Base-by-base conservation (phyloP, 2,888 invertebrate genomes). In the Torymus texanus region DNA sequence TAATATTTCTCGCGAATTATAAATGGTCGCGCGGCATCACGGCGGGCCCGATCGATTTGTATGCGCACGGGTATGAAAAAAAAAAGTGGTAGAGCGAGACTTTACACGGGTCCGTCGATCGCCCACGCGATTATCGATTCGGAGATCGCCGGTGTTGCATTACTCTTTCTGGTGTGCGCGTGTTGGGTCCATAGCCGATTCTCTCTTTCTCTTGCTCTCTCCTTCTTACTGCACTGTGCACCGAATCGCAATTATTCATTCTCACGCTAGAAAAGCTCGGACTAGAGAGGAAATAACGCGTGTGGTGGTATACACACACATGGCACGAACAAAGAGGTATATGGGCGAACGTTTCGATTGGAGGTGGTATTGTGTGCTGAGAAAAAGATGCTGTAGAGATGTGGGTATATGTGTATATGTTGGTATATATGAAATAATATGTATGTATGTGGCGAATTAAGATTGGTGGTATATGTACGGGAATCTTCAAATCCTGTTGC, bases 41-140 rank as follows among this genome's bases (percentile, higher is more conserved):
- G 71, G 72, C 62, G 63, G 78, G 68, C 62, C 67, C 62, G 63
- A 82, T 79, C 76, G 78, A 79, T 81, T 82, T 78, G 41, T 74
- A 66, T 56, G 24, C 58, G 53, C 55, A n/a, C 10, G 53, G 10
- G 4, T 51, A 50, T 21, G 18, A 21, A 53, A 12, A 29, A 61
- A 59, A 66, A 41, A 41, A 75, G 66, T n/a, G 59, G 56, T 29
- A 63, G 29, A 63, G 63, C 41, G 65, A 66, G 29, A 61, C 12
- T 67, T 71, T 77, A 63, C 50, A 56, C 73, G 55, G 29, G 70
- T 53, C 63, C 56, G 59, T 61, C 82, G 79, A 81, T 83, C 82
- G 83, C 83, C 83, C 81, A 81, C 82, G 67, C 81, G 77, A 81
- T 83, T 81, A 81, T 81, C 83, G 76, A 82, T 81, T 81, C 75